Base-by-base conservation (phyloP, 2,113 vertebrate genomes). In the Rhipidura dahli region DNA sequence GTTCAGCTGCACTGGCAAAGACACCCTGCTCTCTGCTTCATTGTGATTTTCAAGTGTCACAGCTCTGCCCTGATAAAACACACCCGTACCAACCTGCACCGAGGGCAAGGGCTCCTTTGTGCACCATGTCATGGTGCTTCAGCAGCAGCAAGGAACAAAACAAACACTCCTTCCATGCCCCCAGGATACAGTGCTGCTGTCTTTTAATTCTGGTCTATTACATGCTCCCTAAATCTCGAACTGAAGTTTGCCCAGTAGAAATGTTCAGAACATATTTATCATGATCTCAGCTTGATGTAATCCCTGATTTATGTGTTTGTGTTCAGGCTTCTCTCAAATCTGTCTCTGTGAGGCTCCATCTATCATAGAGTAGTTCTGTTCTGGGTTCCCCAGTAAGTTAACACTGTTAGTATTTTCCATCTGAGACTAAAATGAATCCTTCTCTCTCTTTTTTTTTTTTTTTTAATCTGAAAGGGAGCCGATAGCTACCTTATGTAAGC, bases 301-400 rank as follows among this genome's bases (percentile, higher is more conserved):
- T 90, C 88, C 78, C 87, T 97, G 96, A 97, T 97, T 97, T 97
- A 97, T 97, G 89, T 90, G 90, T 92, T 93, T 83, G 84, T 96
- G 56, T 90, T 96, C 89, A 83, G 83, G 61, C 66, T 96, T 97
- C 71, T 95, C 90, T 90, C 97, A 83, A 76, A 90, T 94, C 84
- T 60, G 83, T 94, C 92, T 97, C 63, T 95, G 39, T 70, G 88
- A 93, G 64, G 79, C 91, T 94, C 91, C 95, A 96, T 97, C 87
- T 77, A 94, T 97, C 95, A 95, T 45, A 82, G 65, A 66, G 60
- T 33, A 83, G 57, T 53, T 89, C 77, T 94, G 64, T 68, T 60
- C 83, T 70, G 70, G 61, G 75, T 76, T 97, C 82, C 65, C 81
- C 83, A 88, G 40, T 54, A 95, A 92, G 66, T 78, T 50, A 92